phyloP scores from a whole-genome alignment of 2,113 vertebrate genomes.

The Oreotrochilus melanogaster region DNA sequence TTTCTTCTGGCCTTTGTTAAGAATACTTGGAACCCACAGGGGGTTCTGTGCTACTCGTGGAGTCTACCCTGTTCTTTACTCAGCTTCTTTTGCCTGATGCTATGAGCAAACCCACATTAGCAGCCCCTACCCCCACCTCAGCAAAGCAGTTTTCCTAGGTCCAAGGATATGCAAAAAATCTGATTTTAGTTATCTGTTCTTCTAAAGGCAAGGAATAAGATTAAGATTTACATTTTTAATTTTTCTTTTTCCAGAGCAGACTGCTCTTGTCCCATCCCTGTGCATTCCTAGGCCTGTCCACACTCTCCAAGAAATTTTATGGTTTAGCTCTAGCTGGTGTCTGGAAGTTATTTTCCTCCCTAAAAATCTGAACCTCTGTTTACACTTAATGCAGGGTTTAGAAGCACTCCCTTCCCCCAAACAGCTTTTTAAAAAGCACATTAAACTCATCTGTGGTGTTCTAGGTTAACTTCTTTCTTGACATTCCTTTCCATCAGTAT shows the following conservation, averaged over 20 bases:
- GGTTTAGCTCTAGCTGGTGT: neutral
- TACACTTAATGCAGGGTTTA: rapidly evolving
- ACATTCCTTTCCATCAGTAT: neutral
- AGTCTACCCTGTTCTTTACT: neutral
- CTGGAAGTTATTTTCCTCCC: neutral
- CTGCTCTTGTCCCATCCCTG: neutral
- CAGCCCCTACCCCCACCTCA: neutral
- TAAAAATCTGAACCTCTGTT: neutral
- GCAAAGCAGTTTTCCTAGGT: constrained; percentile 3
- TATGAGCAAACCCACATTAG: neutral
- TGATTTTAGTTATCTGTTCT: constrained; percentile 19
- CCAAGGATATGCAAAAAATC: constrained; percentile 15
- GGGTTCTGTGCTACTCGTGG: neutral
- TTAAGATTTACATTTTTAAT: neutral
- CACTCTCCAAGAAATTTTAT: neutral
- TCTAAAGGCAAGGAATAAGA: constrained; percentile 10
- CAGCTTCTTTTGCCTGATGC: neutral
- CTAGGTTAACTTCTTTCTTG: neutral
- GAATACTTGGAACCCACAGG: neutral
- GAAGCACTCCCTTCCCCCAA: neutral
- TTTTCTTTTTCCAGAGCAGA: neutral
- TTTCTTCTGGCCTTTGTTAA: constrained; percentile 4
- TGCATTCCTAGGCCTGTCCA: neutral
- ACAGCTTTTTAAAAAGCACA: neutral
- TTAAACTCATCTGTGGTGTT: neutral